These are phyloP conservation scores for Lucilia sericata DNA, from an alignment of 1,140 invertebrate species.

Conservation along the genomic window DNA sequence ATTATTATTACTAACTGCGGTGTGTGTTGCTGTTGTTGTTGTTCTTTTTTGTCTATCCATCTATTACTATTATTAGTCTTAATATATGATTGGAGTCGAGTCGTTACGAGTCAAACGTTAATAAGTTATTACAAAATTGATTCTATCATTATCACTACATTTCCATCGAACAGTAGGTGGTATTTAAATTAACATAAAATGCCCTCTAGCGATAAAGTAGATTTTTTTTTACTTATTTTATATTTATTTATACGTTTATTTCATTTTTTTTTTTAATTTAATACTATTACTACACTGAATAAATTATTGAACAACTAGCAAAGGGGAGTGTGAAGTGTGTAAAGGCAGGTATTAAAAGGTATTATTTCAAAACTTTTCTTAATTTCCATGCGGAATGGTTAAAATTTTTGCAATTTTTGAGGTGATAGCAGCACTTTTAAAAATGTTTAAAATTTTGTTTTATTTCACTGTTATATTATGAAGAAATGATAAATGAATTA, in stretches of 20 bases:
- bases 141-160: slow-evolving; percentile 25
- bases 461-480: too few relatives aligned
- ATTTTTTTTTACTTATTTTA: neutral
- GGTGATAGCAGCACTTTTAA: too few relatives aligned
- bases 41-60: too few relatives aligned
- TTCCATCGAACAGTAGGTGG: slow-evolving; percentile 32
- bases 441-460: too few relatives aligned
- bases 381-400: too few relatives aligned
- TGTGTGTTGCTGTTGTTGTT: neutral
- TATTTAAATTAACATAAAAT: slow-evolving; percentile 42
- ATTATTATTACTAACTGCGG: neutral
- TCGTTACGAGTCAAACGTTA: neutral
- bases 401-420: too few relatives aligned
- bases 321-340: neutral
- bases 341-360: neutral
- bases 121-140: slow-evolving; percentile 25
- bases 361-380: neutral
- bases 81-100: neutral
- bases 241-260: neutral
- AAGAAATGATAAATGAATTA: too few relatives aligned
- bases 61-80: slow-evolving; percentile 14
- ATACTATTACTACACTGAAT: slow-evolving; percentile 12
- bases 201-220: slow-evolving; percentile 5
- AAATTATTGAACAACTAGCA: slow-evolving; percentile 3
- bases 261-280: neutral